phyloP scores from a whole-genome alignment of 2,888 invertebrate species.

The Eueremaeus valkanovi region DNA sequence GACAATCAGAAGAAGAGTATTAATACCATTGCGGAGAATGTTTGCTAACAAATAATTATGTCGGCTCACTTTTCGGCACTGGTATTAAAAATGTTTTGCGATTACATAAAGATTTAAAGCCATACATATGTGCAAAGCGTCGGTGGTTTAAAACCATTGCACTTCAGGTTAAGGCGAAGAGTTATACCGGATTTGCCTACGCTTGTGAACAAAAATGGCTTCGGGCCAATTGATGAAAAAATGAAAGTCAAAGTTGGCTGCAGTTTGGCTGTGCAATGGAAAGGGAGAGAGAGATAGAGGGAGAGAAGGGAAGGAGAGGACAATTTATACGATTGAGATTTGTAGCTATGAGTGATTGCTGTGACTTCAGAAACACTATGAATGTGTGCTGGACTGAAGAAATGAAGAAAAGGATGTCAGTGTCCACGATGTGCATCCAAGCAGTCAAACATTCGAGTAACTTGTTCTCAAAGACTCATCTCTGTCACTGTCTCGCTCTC shows the following conservation, averaged over 20 bases:
- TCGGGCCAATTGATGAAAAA: slow-evolving; percentile 18
- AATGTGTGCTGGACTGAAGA: slow-evolving; percentile 15
- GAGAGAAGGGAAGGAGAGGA: neutral
- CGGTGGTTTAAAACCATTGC: slow-evolving; percentile 28
- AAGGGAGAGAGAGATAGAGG: neutral
- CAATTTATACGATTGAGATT: neutral
- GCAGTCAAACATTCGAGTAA: neutral
- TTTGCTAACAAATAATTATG: slow-evolving; percentile 30
- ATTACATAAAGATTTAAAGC: slow-evolving; percentile 32
- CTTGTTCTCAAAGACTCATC: neutral
- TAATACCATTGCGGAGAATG: neutral
- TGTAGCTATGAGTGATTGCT: neutral
- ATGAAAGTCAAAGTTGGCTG: slow-evolving; percentile 32
- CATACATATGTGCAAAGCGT: slow-evolving; percentile 30
- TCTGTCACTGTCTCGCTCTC: neutral
- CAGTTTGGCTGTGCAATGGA: neutral
- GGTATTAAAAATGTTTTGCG: slow-evolving; percentile 31
- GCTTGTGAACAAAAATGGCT: slow-evolving; percentile 32
- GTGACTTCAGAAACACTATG: neutral
- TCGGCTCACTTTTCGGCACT: neutral
- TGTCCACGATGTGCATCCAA: slow-evolving; percentile 26
- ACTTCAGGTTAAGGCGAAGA: neutral
- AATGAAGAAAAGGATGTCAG: slow-evolving; percentile 27
- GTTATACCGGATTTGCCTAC: slow-evolving; percentile 37
- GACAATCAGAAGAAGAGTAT: neutral